phyloP scores from a whole-genome alignment of 2,113 vertebrate genomes.

The Cyprinus carpio region DNA sequence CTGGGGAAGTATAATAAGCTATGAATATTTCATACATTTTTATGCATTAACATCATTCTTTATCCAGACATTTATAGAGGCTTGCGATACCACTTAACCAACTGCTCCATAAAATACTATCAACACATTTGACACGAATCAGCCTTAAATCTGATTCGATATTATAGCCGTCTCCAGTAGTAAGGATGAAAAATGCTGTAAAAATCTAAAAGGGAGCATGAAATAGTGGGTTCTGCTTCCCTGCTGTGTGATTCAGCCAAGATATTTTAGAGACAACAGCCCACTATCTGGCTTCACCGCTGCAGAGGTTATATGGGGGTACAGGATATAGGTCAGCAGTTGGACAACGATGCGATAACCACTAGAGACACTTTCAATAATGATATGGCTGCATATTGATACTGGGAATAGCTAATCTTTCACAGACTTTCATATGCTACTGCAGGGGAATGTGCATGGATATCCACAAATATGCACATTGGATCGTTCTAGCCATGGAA shows the following conservation, averaged over 20 bases:
- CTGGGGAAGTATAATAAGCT: conserved; percentile 30
- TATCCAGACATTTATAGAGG: conserved; percentile 26
- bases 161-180: conserved; percentile 15
- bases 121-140: conserved; percentile 35
- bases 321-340: conserved; percentile 54
- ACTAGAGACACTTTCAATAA: conserved; percentile 50
- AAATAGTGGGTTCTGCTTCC: conserved; percentile 44
- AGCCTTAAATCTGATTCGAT: conserved; percentile 34
- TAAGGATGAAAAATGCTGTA: conserved; percentile 37
- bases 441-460: conserved; percentile 17
- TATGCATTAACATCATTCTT: conserved; percentile 36
- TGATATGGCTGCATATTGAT: conserved; percentile 40
- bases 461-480: conserved; percentile 11
- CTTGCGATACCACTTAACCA: conserved; percentile 22
- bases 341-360: conserved; percentile 46
- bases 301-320: conserved; percentile 41
- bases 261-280: conserved; percentile 44
- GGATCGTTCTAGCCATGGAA: not conserved
- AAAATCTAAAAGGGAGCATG: conserved; percentile 27
- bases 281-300: conserved; percentile 18
- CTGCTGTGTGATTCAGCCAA: conserved; percentile 33
- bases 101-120: conserved; percentile 35
- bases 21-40: conserved; percentile 42
- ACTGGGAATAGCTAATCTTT: conserved; percentile 42
- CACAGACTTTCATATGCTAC: conserved; percentile 33